Conservation (phyloP, 2,113 vertebrate genomes). For the Eolophus roseicapilla region DNA sequence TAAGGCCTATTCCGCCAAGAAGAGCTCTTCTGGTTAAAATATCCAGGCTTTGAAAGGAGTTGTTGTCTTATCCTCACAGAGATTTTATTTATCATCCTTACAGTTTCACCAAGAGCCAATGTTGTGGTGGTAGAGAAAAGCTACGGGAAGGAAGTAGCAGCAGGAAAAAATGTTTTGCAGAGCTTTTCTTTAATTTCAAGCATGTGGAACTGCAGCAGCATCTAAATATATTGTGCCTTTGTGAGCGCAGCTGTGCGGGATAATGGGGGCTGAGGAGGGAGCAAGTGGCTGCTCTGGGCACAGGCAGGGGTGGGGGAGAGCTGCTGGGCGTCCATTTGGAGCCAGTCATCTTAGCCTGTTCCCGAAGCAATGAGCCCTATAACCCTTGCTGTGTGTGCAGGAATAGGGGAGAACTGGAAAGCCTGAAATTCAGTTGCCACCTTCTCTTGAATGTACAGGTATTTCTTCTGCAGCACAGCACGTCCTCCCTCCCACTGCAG, state of each 20-base stretch:
- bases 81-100: background rate
- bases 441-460: rapidly evolving
- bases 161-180: background rate
- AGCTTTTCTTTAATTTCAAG: background rate
- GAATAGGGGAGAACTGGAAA: no score
- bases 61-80: background rate
- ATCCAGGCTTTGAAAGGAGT: background rate
- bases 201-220: background rate
- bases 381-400: background rate
- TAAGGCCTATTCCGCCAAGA: background rate
- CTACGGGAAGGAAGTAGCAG: background rate
- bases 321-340: background rate
- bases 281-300: background rate
- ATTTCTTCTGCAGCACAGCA: background rate
- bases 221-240: constrained; percentile 19
- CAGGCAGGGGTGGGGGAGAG: background rate
- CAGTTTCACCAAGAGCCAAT: background rate
- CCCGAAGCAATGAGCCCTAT: background rate
- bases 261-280: background rate
- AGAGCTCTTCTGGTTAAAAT: constrained; percentile 26
- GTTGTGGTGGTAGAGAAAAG: background rate
- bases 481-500: background rate
- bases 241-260: background rate
- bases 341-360: background rate
- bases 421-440: background rate